Conservation (phyloP, 2,113 vertebrate genomes). For the Malurus melanocephalus region DNA sequence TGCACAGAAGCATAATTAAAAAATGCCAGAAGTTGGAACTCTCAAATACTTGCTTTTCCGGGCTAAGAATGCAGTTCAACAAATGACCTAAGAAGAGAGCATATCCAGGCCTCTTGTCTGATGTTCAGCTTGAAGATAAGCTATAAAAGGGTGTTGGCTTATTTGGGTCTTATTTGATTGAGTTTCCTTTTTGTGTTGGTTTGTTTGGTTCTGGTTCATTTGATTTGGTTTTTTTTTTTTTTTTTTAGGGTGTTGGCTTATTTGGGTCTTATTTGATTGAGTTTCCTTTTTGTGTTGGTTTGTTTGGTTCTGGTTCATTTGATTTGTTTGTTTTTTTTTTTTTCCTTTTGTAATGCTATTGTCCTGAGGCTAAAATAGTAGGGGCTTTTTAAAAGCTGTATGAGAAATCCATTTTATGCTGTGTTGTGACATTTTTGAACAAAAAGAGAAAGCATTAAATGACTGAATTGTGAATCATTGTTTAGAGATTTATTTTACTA, state of each 20-base stretch:
- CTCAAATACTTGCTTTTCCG: background rate
- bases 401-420: constrained; percentile 21
- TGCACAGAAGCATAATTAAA: constrained; percentile 9
- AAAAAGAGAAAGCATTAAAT: background rate
- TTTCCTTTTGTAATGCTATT: background rate
- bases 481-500: background rate
- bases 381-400: background rate
- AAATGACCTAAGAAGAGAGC: background rate
- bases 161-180: background rate
- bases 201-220: background rate
- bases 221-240: too few species aligned
- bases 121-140: background rate
- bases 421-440: background rate
- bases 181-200: background rate
- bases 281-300: background rate
- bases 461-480: background rate
- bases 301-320: background rate
- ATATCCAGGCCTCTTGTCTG: background rate
- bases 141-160: background rate
- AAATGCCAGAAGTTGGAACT: background rate
- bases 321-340: background rate
- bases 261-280: background rate
- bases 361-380: background rate
- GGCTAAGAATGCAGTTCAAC: background rate
- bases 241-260: background rate